Conservation (phyloP, 2,113 vertebrate species). For the Triplophysa dalaica region DNA sequence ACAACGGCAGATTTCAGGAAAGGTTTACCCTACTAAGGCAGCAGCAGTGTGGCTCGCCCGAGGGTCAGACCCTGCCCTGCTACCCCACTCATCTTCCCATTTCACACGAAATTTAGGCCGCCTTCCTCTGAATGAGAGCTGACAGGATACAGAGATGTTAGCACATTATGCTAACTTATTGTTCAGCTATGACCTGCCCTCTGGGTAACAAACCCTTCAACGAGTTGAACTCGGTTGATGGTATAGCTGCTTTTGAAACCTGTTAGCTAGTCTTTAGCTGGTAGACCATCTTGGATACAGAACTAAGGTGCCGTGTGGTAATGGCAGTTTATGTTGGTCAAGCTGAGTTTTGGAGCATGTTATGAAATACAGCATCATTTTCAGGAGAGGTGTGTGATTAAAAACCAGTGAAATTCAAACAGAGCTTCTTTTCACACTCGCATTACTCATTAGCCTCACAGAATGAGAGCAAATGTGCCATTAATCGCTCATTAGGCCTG, state of each 20-base stretch:
- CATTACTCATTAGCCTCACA: neutral
- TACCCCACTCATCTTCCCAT: conserved; percentile 56
- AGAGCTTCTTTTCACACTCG: neutral
- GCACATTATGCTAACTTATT: conserved; percentile 59
- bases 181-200: conserved; percentile 66
- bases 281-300: too few species aligned
- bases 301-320: too few species aligned
- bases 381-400: neutral
- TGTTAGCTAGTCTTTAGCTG: neutral
- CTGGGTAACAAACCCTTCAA: conserved; percentile 43
- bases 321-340: too few species aligned
- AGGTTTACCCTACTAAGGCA: conserved; percentile 8
- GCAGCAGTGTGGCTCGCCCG: conserved; percentile 54
- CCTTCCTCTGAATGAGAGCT: conserved; percentile 62
- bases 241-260: neutral
- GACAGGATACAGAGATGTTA: conserved; percentile 63
- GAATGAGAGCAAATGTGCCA: conserved; percentile 1
- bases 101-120: conserved; percentile 67
- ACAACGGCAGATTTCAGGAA: conserved; percentile 23
- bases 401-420: neutral
- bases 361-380: too few species aligned
- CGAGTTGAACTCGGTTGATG: neutral
- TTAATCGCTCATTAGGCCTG: neutral
- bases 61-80: conserved; percentile 56
- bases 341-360: too few species aligned